Percentiles rank a stretch among this genome's conserved stretches.
phyloP scores from a whole-genome alignment of 2,888 invertebrate species.

The Caenorhabditis uteleia region DNA sequence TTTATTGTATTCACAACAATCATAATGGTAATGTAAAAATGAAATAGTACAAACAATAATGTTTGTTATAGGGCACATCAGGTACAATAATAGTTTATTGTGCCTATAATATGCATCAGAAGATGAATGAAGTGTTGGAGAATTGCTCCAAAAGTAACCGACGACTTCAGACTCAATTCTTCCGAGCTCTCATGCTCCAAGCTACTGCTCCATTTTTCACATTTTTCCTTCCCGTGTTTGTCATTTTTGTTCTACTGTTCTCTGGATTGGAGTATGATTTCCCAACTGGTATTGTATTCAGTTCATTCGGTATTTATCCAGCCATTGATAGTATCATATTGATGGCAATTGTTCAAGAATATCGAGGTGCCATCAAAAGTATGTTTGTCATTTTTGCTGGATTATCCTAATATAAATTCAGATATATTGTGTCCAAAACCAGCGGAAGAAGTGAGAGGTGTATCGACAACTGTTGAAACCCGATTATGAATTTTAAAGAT shows the following conservation, averaged over 20 bases:
- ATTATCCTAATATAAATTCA: too few species aligned
- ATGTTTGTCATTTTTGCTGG: too few species aligned
- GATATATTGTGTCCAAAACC: too few species aligned
- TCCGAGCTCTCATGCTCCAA: neutral
- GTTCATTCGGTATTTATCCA: neutral
- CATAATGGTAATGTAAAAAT: too few species aligned
- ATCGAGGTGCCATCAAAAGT: too few species aligned
- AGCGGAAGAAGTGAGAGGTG: too few species aligned
- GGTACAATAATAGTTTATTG: neutral
- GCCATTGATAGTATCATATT: neutral
- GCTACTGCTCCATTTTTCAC: neutral
- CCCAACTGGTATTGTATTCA: neutral
- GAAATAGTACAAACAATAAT: too few species aligned
- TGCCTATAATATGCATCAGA: neutral
- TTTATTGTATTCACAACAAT: too few species aligned
- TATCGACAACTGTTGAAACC: too few species aligned
- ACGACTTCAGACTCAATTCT: neutral
- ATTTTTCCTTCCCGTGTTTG: neutral
- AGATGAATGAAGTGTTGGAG: neutral
- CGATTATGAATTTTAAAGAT: too few species aligned
- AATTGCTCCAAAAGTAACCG: neutral
- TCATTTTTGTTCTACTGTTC: neutral
- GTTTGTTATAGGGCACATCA: too few species aligned
- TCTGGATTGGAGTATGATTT: neutral
- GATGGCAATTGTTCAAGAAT: neutral